These are phyloP conservation scores for Heliothis subflexa DNA, from an alignment of 1,140 invertebrate species.

Conservation along the genomic window DNA sequence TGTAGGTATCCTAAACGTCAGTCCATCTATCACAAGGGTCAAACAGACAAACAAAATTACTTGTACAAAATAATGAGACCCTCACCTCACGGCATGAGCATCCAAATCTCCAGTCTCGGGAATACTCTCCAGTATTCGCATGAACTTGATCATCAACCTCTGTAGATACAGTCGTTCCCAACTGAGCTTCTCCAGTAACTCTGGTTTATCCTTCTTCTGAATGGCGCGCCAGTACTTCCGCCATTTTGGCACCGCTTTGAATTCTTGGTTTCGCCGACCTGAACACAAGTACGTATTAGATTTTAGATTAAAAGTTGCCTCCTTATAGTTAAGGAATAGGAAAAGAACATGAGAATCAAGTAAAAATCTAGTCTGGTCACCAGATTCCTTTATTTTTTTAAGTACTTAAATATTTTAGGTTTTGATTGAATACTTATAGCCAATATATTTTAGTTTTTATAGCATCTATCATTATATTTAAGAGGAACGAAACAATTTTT, in stretches of 20 bases:
- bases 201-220: conserved; percentile 93
- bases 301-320: no score
- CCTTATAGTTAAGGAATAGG: no score
- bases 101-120: conserved; percentile 88
- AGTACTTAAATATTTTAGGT: no score
- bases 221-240: conserved; percentile 96
- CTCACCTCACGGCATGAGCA: conserved; percentile 85
- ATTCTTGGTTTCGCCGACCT: conserved; percentile 93
- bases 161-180: conserved; percentile 96
- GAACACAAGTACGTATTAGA: not conserved
- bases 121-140: conserved; percentile 93
- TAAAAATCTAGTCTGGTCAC: no score
- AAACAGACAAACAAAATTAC: not conserved
- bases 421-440: no score
- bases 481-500: no score
- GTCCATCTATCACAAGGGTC: no score
- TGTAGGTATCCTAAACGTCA: no score
- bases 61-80: not conserved
- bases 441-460: no score
- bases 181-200: conserved; percentile 90
- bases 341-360: no score
- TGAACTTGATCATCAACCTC: conserved; percentile 96
- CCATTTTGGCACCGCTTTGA: conserved; percentile 95
- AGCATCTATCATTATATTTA: no score
- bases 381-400: no score